Percentiles rank a stretch among this genome's conserved stretches.
Evolutionary conservation across 1,140 invertebrate genomes (phyloP).

Genomic region (Teleopsis dalmanni): DNA sequence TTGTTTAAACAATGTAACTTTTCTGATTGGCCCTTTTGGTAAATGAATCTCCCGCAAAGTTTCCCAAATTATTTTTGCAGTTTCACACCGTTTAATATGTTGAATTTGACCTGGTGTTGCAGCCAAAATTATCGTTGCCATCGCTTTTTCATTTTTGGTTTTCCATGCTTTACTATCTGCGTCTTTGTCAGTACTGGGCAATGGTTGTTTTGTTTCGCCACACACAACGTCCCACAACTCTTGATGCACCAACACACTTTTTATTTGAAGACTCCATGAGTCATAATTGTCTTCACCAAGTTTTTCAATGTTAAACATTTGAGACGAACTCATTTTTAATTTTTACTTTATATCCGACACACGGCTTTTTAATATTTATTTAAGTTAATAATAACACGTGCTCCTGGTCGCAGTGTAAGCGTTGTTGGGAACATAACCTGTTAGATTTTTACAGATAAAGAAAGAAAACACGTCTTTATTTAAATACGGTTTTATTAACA

Average conservation of each 20-base stretch:
- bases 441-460: no score
- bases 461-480: no score
- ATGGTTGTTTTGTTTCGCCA: background rate
- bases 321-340: background rate
- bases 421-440: no score
- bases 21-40: constrained; percentile 6
- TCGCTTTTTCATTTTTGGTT: constrained; percentile 2
- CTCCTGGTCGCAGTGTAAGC: no score
- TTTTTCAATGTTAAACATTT: constrained; percentile 1
- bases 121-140: constrained; percentile 4
- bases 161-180: background rate
- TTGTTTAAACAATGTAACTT: constrained; percentile 5
- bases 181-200: no score
- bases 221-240: background rate
- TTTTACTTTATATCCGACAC: no score
- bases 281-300: background rate
- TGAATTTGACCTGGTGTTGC: background rate
- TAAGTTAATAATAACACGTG: no score
- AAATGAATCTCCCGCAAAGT: background rate
- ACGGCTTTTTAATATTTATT: no score
- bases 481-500: no score
- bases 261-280: background rate
- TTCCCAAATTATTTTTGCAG: constrained; percentile 1
- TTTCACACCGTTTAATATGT: constrained; percentile 3
- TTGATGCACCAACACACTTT: constrained; percentile 15